phyloP scores from a whole-genome alignment of 2,113 vertebrate genomes.

The Eulemur rufifrons region DNA sequence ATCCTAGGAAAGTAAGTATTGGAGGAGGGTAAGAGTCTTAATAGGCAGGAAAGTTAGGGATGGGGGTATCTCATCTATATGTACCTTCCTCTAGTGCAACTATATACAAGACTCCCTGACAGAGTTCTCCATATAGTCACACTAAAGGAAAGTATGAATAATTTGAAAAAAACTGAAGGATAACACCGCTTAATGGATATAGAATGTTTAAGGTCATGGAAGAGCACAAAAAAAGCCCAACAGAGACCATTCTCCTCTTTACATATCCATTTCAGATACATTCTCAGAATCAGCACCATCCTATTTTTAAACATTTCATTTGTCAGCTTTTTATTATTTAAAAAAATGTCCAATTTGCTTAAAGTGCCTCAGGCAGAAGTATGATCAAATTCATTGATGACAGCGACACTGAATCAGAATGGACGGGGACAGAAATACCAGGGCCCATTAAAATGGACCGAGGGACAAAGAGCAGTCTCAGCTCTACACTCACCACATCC shows the following conservation, averaged over 20 bases:
- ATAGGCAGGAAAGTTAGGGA: not conserved
- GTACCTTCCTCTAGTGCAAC: not conserved
- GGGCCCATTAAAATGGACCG: conserved; percentile 53
- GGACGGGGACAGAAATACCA: conserved; percentile 49
- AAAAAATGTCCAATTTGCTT: conserved; percentile 67
- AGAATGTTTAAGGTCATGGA: conserved; percentile 15
- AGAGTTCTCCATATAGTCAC: not conserved
- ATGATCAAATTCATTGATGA: conserved; percentile 71
- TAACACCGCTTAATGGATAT: not conserved
- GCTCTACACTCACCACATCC: not conserved
- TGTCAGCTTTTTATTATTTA: conserved; percentile 67
- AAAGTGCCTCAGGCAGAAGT: conserved; percentile 59
- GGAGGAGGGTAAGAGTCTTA: not conserved
- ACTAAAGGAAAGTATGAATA: not conserved
- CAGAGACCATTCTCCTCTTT: not conserved
- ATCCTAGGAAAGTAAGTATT: not conserved
- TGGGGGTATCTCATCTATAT: not conserved
- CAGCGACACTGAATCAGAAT: conserved; percentile 46
- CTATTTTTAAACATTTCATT: conserved; percentile 76
- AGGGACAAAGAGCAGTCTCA: not conserved
- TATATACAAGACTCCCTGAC: not conserved
- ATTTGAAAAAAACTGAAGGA: not conserved
- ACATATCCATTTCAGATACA: not conserved
- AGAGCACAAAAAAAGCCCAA: not conserved
- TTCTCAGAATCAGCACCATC: conserved; percentile 59